Percentiles rank a stretch among this genome's conserved stretches.
phyloP scores from a whole-genome alignment of 2,113 vertebrate species.

The Catagonus wagneri region DNA sequence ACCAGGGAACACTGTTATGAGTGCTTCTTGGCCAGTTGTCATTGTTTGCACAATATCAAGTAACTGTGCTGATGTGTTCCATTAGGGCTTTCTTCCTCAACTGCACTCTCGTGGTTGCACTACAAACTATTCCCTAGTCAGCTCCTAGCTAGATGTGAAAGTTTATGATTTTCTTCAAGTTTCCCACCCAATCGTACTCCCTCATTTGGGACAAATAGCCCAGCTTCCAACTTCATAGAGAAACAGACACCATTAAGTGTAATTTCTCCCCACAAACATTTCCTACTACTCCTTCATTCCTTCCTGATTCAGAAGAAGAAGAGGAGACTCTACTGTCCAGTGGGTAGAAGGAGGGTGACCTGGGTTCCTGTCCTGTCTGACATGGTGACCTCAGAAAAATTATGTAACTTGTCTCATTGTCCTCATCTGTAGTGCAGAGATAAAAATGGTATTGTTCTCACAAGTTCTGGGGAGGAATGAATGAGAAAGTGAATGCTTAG shows the following conservation, averaged over 20 bases:
- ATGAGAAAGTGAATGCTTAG: background rate
- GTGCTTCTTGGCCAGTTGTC: background rate
- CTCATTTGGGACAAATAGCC: conserved; percentile 27
- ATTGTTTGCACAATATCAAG: background rate
- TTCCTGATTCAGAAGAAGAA: background rate
- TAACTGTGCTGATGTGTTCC: background rate
- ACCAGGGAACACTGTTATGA: background rate
- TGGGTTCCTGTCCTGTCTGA: background rate
- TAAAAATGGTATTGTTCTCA: background rate
- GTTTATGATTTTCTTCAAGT: conserved; percentile 33
- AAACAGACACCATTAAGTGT: conserved; percentile 35
- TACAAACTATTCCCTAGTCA: background rate
- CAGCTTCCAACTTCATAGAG: conserved; percentile 39
- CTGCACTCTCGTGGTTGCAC: background rate
- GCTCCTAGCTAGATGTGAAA: background rate
- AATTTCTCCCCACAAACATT: conserved; percentile 53
- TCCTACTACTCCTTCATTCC: background rate
- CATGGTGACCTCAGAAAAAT: background rate
- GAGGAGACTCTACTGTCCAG: background rate
- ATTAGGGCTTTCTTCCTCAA: background rate
- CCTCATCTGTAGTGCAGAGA: background rate
- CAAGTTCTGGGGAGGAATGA: background rate
- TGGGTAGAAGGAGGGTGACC: background rate
- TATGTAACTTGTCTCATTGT: background rate
- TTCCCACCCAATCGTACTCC: background rate